Conservation (phyloP, 2,888 invertebrate species). For the Sisyra nigra region DNA sequence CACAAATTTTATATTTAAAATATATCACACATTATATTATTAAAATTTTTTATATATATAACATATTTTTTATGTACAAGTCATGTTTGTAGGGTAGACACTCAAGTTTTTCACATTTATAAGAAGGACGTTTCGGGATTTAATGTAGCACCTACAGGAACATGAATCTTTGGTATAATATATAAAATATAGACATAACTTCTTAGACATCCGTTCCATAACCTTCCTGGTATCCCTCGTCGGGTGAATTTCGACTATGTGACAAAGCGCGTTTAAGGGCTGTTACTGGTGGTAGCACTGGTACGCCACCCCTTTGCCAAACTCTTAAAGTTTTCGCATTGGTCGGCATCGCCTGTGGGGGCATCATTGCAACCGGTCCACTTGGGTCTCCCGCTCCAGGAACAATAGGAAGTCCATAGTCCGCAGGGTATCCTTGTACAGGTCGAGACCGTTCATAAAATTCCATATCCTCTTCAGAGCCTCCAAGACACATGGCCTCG, state of each 20-base stretch:
- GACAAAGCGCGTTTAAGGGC: conserved; percentile 71
- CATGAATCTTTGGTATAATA: conserved; percentile 9
- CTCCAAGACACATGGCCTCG: conserved; percentile 38
- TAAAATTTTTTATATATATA: conserved; percentile 1
- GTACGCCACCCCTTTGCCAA: conserved; percentile 72
- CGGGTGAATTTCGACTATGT: conserved; percentile 71
- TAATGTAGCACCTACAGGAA: conserved; percentile 9
- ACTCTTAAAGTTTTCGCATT: conserved; percentile 68
- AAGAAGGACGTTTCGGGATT: not conserved
- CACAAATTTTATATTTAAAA: not conserved
- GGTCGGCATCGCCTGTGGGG: conserved; percentile 27
- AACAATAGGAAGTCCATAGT: conserved; percentile 61
- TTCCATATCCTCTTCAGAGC: conserved; percentile 40
- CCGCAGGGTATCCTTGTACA: conserved; percentile 49
- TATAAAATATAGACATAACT: conserved; percentile 4
- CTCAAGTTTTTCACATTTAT: too few species aligned
- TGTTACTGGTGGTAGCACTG: conserved; percentile 71
- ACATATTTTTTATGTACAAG: not conserved
- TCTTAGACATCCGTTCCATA: conserved; percentile 80
- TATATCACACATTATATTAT: conserved; percentile 6
- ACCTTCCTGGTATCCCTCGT: conserved; percentile 85
- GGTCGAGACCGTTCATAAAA: conserved; percentile 16
- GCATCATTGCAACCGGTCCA: conserved; percentile 24
- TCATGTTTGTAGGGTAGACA: not conserved
- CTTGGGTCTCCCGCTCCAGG: conserved; percentile 23